Evolutionary conservation across 2,797 vertebrate species (phyloP).

Genomic region (Staurois parvus): DNA sequence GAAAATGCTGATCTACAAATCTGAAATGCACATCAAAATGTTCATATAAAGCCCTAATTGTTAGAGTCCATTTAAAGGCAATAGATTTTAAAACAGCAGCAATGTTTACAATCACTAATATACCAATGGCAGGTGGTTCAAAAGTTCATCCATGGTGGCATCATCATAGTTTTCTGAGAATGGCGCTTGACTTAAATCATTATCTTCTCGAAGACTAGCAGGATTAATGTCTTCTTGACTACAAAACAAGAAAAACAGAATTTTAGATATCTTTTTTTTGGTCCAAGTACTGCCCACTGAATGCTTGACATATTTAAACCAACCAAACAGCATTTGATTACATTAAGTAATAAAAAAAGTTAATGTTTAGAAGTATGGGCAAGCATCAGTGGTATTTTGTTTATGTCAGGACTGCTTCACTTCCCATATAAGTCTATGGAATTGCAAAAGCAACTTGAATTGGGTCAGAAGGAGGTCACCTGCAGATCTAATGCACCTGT

Average conservation of each 20-base stretch:
- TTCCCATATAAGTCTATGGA: not conserved
- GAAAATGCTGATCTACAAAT: not conserved
- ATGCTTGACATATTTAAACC: not conserved
- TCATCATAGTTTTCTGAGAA: constrained; percentile 87
- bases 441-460: not conserved
- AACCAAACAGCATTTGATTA: not conserved
- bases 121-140: constrained; percentile 87
- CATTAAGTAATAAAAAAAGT: not conserved
- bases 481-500: no score
- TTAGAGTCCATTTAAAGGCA: not conserved
- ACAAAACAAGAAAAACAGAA: constrained; percentile 59
- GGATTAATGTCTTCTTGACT: constrained; percentile 84
- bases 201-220: constrained; percentile 80
- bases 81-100: not conserved
- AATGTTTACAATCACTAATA: constrained; percentile 32
- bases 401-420: no score
- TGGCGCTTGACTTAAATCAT: constrained; percentile 80
- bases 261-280: not conserved
- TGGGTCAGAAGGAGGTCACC: no score
- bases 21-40: not conserved
- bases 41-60: no score
- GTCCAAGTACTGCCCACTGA: not conserved
- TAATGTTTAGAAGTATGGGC: not conserved
- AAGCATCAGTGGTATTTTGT: no score
- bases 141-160: constrained; percentile 81